phyloP scores from a whole-genome alignment of 2,797 vertebrate species.

The Crocidura indochinensis region DNA sequence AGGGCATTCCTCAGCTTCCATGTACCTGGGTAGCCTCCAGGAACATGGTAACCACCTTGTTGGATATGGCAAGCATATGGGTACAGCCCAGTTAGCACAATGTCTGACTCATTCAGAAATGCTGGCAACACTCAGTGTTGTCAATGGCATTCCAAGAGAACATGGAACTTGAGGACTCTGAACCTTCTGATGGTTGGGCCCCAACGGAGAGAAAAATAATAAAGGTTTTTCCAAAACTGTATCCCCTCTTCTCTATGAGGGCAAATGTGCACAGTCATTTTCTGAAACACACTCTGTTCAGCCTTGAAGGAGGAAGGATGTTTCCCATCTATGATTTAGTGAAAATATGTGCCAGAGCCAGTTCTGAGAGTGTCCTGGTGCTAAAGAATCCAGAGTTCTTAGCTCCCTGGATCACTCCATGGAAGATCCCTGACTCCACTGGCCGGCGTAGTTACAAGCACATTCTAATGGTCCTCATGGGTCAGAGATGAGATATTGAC shows the following conservation, averaged over 20 bases:
- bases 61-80: neutral
- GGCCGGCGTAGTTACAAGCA: conserved; percentile 38
- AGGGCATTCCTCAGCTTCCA: neutral
- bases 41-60: neutral
- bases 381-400: too few species aligned
- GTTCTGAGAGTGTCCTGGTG: neutral
- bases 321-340: conserved; percentile 26
- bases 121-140: neutral
- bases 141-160: neutral
- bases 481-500: neutral
- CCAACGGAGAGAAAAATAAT: conserved; percentile 16
- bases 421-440: neutral
- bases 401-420: too few species aligned
- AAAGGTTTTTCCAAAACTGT: neutral
- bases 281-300: conserved; percentile 27
- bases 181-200: neutral
- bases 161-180: conserved; percentile 3
- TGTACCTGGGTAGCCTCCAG: neutral
- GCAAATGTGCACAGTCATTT: neutral
- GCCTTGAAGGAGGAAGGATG: neutral
- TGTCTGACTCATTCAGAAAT: neutral
- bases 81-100: too few species aligned
- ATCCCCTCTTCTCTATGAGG: neutral
- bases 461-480: conserved; percentile 39
- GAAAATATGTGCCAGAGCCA: conserved; percentile 12